A percentile compares a stretch with the other conserved stretches of the same genome.
phyloP scores from a whole-genome alignment of 2,888 invertebrate genomes.

The Microctonus brassicae region DNA sequence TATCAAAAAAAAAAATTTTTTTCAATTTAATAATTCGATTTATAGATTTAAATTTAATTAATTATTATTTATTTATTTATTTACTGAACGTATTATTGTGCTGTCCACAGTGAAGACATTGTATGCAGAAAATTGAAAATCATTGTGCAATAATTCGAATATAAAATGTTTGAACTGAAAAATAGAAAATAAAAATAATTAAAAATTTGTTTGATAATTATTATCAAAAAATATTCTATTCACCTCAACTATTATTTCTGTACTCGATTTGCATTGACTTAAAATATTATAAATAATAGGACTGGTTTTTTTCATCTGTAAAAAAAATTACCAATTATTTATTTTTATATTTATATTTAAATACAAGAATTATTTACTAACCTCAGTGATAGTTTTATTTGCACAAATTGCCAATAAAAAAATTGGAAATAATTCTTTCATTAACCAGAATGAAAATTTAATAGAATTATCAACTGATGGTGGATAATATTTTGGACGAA shows the following conservation, averaged over 20 bases:
- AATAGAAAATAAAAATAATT: background rate
- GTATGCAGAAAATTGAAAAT: constrained; percentile 34
- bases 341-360: background rate
- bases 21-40: background rate
- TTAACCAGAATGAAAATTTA: constrained; percentile 8
- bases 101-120: constrained; percentile 9
- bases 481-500: constrained; percentile 1
- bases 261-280: constrained; percentile 16
- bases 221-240: background rate
- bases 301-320: constrained; percentile 29
- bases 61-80: background rate
- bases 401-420: constrained; percentile 23
- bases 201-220: background rate
- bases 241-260: constrained; percentile 32
- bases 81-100: constrained; percentile 15
- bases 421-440: constrained; percentile 31
- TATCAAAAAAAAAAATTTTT: background rate
- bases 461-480: background rate
- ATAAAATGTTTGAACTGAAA: constrained; percentile 34
- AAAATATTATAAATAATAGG: constrained; percentile 32
- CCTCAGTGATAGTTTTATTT: constrained; percentile 26
- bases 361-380: background rate
- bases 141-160: constrained; percentile 32
- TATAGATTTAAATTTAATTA: background rate
- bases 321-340: background rate